Conservation (phyloP, 2,888 invertebrate species). For the Leucozona laternaria region DNA sequence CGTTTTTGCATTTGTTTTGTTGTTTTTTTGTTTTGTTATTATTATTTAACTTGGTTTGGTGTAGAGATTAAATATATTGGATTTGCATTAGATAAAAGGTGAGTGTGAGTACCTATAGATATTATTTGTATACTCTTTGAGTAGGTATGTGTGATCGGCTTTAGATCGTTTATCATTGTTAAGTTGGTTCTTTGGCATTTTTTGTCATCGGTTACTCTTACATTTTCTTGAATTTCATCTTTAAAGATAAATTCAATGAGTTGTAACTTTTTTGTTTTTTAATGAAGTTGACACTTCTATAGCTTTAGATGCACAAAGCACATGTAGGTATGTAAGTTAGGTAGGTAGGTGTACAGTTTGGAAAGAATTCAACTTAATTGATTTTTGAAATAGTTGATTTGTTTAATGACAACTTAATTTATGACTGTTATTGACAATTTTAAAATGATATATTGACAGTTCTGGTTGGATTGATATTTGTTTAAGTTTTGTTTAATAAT, state of each 20-base stretch:
- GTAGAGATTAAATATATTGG: slow-evolving; percentile 42
- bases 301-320: neutral
- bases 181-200: slow-evolving; percentile 58
- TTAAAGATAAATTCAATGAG: slow-evolving; percentile 16
- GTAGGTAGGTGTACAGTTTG: neutral
- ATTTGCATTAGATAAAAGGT: slow-evolving; percentile 69
- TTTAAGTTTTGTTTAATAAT: neutral
- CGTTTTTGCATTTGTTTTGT: neutral
- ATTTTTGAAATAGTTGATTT: neutral
- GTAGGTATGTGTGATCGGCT: slow-evolving; percentile 48
- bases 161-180: slow-evolving; percentile 68
- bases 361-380: neutral
- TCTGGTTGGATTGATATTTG: neutral
- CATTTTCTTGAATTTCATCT: slow-evolving; percentile 1
- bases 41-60: slow-evolving; percentile 48
- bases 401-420: slow-evolving; percentile 5
- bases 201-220: slow-evolving; percentile 48
- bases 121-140: slow-evolving; percentile 7
- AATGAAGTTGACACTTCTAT: slow-evolving; percentile 5
- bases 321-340: neutral
- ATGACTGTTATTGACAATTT: neutral
- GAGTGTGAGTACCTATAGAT: slow-evolving; percentile 38
- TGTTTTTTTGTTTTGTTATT: slow-evolving; percentile 12
- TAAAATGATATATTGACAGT: neutral
- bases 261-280: slow-evolving; percentile 6